phyloP scores from a whole-genome alignment of 2,888 invertebrate species.

The Actias luna region DNA sequence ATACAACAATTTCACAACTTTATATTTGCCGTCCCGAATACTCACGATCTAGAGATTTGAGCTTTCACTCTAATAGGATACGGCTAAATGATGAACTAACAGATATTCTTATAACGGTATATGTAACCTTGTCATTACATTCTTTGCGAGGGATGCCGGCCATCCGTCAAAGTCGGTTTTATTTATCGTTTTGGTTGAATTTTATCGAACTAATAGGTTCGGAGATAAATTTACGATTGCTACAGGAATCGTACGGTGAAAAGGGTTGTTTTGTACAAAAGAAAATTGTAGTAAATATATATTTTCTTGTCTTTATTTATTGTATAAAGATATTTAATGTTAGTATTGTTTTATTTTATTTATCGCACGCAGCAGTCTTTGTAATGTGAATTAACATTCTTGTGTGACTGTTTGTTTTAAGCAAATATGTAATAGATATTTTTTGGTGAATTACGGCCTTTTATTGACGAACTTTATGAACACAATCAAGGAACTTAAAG shows the following conservation, averaged over 20 bases:
- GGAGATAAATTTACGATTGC: slow-evolving; percentile 80
- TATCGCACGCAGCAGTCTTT: neutral
- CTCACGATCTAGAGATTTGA: slow-evolving; percentile 2
- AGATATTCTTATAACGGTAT: slow-evolving; percentile 22
- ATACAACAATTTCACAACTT: slow-evolving; percentile 61
- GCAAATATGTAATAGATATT: no score
- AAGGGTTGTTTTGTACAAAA: slow-evolving; percentile 58
- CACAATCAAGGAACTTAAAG: no score
- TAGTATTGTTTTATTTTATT: slow-evolving; percentile 2
- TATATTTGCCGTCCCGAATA: slow-evolving; percentile 19
- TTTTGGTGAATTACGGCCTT: no score
- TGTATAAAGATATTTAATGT: neutral
- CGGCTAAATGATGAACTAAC: neutral
- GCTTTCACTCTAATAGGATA: neutral
- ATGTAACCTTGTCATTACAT: slow-evolving; percentile 44
- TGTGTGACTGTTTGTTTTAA: no score
- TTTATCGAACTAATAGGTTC: slow-evolving; percentile 79
- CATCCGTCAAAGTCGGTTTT: slow-evolving; percentile 78
- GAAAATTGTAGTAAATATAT: slow-evolving; percentile 13
- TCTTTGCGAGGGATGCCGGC: slow-evolving; percentile 74
- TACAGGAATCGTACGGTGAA: slow-evolving; percentile 58
- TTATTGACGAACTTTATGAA: no score
- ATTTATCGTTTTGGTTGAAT: slow-evolving; percentile 81
- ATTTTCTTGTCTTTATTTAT: slow-evolving; percentile 9
- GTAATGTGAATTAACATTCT: neutral